Evolutionary conservation across 2,113 vertebrate genomes (phyloP).

Genomic region (Semnopithecus entellus): DNA sequence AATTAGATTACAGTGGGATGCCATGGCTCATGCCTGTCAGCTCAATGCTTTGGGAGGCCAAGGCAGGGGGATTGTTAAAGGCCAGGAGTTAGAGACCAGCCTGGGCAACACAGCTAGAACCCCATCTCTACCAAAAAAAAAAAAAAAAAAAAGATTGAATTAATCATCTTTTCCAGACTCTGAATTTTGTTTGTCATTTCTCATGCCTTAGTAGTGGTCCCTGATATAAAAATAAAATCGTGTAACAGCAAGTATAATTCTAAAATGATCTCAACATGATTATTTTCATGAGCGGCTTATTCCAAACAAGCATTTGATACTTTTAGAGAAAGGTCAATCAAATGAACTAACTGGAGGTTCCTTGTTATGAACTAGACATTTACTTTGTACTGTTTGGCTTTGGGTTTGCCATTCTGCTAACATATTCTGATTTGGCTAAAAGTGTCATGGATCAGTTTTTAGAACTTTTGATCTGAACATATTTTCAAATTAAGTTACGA

Average conservation of each 20-base stretch:
- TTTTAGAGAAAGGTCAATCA: neutral
- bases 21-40: too few relatives aligned
- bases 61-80: too few relatives aligned
- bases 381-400: neutral
- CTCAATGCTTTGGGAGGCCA: too few relatives aligned
- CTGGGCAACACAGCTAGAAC: too few relatives aligned
- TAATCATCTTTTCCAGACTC: neutral
- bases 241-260: neutral
- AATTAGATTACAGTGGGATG: neutral
- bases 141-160: neutral
- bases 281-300: neutral
- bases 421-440: neutral
- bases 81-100: too few relatives aligned
- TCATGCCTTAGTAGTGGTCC: neutral
- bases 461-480: neutral
- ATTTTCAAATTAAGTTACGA: slow-evolving; percentile 49
- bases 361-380: neutral
- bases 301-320: neutral
- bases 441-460: neutral
- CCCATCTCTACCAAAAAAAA: too few relatives aligned
- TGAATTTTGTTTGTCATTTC: neutral
- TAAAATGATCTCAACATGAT: neutral
- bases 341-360: neutral
- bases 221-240: slow-evolving; percentile 1
- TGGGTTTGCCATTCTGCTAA: neutral